Percentiles rank a stretch among this genome's conserved stretches.
These are phyloP conservation scores for Hirtodrosophila trivittata DNA, from an alignment of 2,888 invertebrate genomes.

Conservation along the genomic window DNA sequence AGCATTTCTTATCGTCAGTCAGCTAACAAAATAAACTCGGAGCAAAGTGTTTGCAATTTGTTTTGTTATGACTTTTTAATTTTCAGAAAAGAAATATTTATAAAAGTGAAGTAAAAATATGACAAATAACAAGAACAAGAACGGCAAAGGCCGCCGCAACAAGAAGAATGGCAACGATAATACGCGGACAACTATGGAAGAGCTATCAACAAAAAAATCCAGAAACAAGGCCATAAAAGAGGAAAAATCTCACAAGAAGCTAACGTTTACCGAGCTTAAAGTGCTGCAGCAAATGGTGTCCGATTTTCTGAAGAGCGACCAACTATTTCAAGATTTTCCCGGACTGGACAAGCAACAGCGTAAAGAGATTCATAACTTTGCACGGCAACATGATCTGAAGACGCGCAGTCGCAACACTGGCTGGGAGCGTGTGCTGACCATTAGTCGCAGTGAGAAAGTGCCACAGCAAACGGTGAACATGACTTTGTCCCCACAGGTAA, in stretches of 20 bases:
- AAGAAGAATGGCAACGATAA: background rate
- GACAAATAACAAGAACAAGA: conserved; percentile 16
- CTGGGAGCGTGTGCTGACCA: conserved; percentile 64
- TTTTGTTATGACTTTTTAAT: no score
- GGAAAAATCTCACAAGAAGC: background rate
- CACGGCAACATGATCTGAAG: conserved; percentile 62
- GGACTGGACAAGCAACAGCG: conserved; percentile 64
- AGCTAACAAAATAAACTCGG: no score
- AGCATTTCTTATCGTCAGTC: no score
- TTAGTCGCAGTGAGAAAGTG: conserved; percentile 43
- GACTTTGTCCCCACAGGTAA: background rate
- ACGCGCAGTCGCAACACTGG: conserved; percentile 64
- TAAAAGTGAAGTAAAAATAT: background rate
- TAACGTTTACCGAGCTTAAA: conserved; percentile 13
- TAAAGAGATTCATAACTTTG: conserved; percentile 71
- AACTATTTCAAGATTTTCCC: conserved; percentile 44
- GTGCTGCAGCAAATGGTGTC: conserved; percentile 53
- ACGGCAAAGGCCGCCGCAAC: conserved; percentile 12
- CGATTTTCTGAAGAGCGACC: conserved; percentile 64
- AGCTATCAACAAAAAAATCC: background rate
- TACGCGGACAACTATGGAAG: no score
- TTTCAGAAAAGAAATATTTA: no score
- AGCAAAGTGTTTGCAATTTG: no score
- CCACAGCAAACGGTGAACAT: conserved; percentile 5
- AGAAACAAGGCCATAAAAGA: conserved; percentile 18